These are phyloP conservation scores for Cerceris ruficornis DNA, from an alignment of 2,888 invertebrate genomes.

Conservation along the genomic window DNA sequence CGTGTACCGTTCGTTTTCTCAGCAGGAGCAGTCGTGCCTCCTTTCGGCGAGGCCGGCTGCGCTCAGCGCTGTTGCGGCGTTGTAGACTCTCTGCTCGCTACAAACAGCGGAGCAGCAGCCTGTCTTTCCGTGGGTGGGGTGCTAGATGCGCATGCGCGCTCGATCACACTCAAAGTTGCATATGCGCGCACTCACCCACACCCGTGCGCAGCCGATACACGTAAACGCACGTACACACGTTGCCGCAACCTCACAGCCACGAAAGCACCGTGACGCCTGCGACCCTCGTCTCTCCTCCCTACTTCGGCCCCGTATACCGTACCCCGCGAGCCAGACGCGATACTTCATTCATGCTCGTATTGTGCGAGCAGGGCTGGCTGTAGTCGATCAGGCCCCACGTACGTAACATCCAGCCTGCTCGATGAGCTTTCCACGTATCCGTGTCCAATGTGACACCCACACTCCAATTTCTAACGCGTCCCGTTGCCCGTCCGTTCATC, in stretches of 20 bases:
- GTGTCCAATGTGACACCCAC: neutral
- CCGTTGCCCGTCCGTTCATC: too few relatives aligned
- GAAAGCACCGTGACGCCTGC: slow-evolving; percentile 62
- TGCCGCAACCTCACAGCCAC: slow-evolving; percentile 50
- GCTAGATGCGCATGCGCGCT: slow-evolving; percentile 59
- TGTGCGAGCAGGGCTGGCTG: slow-evolving; percentile 73
- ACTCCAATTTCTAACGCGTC: too few relatives aligned
- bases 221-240: slow-evolving; percentile 20
- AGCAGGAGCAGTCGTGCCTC: slow-evolving; percentile 42
- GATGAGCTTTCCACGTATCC: neutral
- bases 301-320: slow-evolving; percentile 48
- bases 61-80: slow-evolving; percentile 68
- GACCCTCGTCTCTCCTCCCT: slow-evolving; percentile 36
- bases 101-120: slow-evolving; percentile 57
- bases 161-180: slow-evolving; percentile 42
- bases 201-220: slow-evolving; percentile 36
- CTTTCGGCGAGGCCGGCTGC: slow-evolving; percentile 65
- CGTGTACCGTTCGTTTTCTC: slow-evolving; percentile 16
- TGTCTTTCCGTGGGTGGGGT: slow-evolving; percentile 51
- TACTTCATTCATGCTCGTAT: slow-evolving; percentile 81
- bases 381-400: slow-evolving; percentile 50
- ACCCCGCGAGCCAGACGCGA: slow-evolving; percentile 75
- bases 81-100: slow-evolving; percentile 56
- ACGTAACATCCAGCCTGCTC: neutral
- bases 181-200: slow-evolving; percentile 41